phyloP scores from a whole-genome alignment of 2,888 invertebrate genomes.

The Dasysyrphus tricinctus region DNA sequence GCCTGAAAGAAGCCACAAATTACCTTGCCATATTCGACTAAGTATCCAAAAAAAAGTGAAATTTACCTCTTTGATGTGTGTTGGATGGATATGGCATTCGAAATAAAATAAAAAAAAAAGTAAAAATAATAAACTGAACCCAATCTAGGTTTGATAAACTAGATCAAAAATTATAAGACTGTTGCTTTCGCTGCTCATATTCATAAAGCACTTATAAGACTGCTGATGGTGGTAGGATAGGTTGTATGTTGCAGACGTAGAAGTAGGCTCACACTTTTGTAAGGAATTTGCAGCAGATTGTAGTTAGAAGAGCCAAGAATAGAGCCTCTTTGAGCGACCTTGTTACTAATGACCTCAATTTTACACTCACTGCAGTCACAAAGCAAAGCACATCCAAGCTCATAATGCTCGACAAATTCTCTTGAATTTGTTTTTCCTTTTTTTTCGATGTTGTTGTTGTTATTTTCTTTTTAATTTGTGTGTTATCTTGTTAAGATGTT shows the following conservation, averaged over 20 bases:
- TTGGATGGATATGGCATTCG: background rate
- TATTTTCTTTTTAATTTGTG: constrained; percentile 24
- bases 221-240: background rate
- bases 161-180: constrained; percentile 39
- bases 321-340: constrained; percentile 76
- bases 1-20: constrained; percentile 56
- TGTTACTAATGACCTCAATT: constrained; percentile 79
- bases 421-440: constrained; percentile 29
- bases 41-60: constrained; percentile 65
- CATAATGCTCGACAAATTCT: constrained; percentile 53
- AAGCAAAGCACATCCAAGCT: constrained; percentile 16
- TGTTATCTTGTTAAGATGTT: constrained; percentile 44
- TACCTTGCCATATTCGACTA: constrained; percentile 25
- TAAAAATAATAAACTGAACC: background rate
- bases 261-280: constrained; percentile 7
- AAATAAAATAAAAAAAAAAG: background rate
- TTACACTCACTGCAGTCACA: constrained; percentile 74
- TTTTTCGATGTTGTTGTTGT: background rate
- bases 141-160: constrained; percentile 59
- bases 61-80: constrained; percentile 35
- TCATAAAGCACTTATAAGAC: constrained; percentile 55
- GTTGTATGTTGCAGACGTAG: background rate
- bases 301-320: background rate
- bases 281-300: constrained; percentile 16
- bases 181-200: constrained; percentile 62